These are phyloP conservation scores for Tupaia chinensis DNA, from an alignment of 2,113 vertebrate genomes.

Conservation along the genomic window DNA sequence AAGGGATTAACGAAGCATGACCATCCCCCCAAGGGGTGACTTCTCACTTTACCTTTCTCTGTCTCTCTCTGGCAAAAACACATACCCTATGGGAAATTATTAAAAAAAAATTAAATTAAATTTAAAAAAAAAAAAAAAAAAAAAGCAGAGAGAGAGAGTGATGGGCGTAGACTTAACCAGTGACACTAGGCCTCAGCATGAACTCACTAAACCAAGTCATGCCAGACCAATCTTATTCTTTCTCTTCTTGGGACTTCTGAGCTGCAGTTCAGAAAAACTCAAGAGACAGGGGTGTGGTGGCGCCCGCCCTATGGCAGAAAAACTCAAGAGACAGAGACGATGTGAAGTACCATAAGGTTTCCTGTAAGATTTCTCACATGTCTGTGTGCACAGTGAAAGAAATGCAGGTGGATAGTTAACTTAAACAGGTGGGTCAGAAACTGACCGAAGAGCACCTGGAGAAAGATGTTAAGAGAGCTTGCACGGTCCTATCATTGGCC, in stretches of 20 bases:
- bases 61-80: too few species aligned
- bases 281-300: background rate
- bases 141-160: background rate
- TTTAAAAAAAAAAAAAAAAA: too few species aligned
- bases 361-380: background rate
- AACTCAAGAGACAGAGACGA: background rate
- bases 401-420: background rate
- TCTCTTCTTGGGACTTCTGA: background rate
- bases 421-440: background rate
- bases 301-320: background rate
- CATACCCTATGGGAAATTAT: too few species aligned
- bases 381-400: conserved; percentile 3
- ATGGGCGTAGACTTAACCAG: background rate
- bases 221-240: background rate
- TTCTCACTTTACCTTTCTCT: too few species aligned
- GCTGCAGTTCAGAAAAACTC: background rate
- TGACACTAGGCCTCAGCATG: background rate
- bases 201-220: background rate
- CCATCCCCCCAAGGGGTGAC: too few species aligned
- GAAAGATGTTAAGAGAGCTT: background rate
- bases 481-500: background rate
- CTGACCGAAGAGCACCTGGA: background rate
- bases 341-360: background rate
- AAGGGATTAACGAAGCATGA: too few species aligned
- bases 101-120: too few species aligned